Evolutionary conservation across 2,888 invertebrate genomes (phyloP).

Genomic region (Aspidiotus rigidus): DNA sequence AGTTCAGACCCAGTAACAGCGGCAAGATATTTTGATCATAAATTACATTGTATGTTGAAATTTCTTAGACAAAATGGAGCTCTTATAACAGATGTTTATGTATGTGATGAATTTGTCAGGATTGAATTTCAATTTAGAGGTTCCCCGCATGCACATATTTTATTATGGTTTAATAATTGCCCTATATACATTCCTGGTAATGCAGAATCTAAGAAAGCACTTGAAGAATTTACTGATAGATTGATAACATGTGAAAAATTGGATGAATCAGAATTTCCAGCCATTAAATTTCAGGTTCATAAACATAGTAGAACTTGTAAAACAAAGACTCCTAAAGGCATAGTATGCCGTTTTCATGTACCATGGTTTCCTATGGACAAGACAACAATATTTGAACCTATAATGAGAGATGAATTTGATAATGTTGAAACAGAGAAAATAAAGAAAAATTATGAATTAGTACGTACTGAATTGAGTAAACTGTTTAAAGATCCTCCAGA

Average conservation of each 20-base stretch:
- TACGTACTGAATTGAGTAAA: not conserved
- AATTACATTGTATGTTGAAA: conserved; percentile 26
- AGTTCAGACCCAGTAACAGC: conserved; percentile 38
- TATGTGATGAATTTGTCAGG: too few relatives aligned
- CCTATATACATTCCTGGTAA: conserved; percentile 29
- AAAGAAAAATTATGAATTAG: not conserved
- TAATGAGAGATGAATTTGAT: not conserved
- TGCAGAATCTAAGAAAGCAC: conserved; percentile 8
- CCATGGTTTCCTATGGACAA: conserved; percentile 6
- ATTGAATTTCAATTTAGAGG: too few relatives aligned
- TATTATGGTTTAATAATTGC: conserved; percentile 35
- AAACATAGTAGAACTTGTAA: not conserved
- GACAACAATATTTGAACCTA: not conserved
- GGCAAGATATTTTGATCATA: conserved; percentile 37
- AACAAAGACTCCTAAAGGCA: not conserved
- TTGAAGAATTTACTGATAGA: conserved; percentile 13
- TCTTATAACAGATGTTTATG: conserved; percentile 27
- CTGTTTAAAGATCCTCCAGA: not conserved
- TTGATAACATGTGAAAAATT: conserved; percentile 11
- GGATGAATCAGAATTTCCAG: too few relatives aligned
- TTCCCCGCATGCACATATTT: conserved; percentile 34
- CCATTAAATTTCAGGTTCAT: not conserved
- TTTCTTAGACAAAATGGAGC: conserved; percentile 28
- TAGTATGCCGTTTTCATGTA: not conserved
- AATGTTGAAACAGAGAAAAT: not conserved